Base-by-base conservation (phyloP, 2,888 invertebrate species). In the Xestia c-nigrum region DNA sequence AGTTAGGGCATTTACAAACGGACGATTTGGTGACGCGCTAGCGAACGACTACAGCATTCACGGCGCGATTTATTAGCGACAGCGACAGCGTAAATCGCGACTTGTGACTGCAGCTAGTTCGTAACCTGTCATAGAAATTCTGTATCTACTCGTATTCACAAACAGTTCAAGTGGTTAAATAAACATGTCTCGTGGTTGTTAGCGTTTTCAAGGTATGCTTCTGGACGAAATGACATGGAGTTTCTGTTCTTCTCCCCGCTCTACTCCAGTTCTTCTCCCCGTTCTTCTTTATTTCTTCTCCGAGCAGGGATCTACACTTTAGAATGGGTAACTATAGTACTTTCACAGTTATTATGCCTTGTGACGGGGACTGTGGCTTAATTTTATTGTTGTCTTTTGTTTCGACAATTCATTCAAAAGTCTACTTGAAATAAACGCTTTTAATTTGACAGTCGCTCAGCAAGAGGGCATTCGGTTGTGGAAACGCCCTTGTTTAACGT, bases 21-120 rank as follows among this genome's bases (percentile, higher is more conserved):
- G 50, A n/a, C 38, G 31, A 31, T 40, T 67, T 3, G 52, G 40
- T 61, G 57, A 70, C 74, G 50, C 55, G 46, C 66, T 50, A 63
- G 12, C 12, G 24, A 68, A 59, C 66, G 73, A 70, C 61, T 63
- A 59, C 65, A 31, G 61, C 38, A 52, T 57, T 72, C 55, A 52
- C 21, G 21, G 16, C 24, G 46, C 73, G 57, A 81, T 80, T 81
- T 80, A 85, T 73, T 52, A 52, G 40, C 57, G 50, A 70, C 43
- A 57, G 14, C 57, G 52, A 79, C 57, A 38, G 71, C 84, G 80
- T 79, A 68, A 68, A 79, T 81, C 50, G 83, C 63, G 78, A 52
- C 43, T 64, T 31, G 52, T 38, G n/a, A 63, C 63, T 67, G 84
- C 69, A 73, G 61, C 43, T 55, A 84, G 55, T 46, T 83, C n/a